Base-by-base conservation (phyloP, 2,888 invertebrate species). In the Autographa gamma region DNA sequence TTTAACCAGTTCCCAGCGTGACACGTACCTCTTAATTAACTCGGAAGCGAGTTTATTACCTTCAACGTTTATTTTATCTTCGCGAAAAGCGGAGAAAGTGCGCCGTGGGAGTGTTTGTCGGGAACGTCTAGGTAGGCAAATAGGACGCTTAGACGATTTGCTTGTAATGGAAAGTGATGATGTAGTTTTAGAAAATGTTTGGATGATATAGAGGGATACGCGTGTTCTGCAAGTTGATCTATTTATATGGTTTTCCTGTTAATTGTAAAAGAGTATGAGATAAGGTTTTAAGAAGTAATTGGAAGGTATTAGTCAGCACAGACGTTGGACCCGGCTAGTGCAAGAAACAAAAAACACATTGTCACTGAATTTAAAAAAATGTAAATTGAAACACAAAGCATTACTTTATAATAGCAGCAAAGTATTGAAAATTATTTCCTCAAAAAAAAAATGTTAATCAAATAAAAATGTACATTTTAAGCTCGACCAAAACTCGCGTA, bases 11-110 rank as follows among this genome's bases (percentile, higher is more conserved):
- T 86, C 80, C 71, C 80, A 69, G 77, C 70, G 73, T 74, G 82
- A 84, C 82, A 86, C 84, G 86, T 86, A 85, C 73, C 82, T 87
- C 84, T 87, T 88, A 88, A 88, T 88, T 88, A 88, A 88, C 84
- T 88, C 73, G 77, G 81, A 82, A 86, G 79, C 73, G 81, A 84
- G 69, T 88, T 88, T 86, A 88, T 86, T 87, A 82, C 77, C 76
- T 73, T 79, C 81, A 82, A 84, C 83, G 80, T 79, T 86, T 84
- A 84, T 85, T 85, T 85, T 85, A 83, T 84, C 80, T 79, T 66
- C 59, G 67, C 54, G 67, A 83, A 83, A 83, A 60, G 80, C 69
- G 77, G 77, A 83, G 76, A 71, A 79, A 77, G 63, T 73, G 77
- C 61, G 67, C 73, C 74, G 19, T 48, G 75, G 79, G 78, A 66